Evolutionary conservation across 2,888 invertebrate species (phyloP).

Genomic region (Pachycephus smyrnensis): DNA sequence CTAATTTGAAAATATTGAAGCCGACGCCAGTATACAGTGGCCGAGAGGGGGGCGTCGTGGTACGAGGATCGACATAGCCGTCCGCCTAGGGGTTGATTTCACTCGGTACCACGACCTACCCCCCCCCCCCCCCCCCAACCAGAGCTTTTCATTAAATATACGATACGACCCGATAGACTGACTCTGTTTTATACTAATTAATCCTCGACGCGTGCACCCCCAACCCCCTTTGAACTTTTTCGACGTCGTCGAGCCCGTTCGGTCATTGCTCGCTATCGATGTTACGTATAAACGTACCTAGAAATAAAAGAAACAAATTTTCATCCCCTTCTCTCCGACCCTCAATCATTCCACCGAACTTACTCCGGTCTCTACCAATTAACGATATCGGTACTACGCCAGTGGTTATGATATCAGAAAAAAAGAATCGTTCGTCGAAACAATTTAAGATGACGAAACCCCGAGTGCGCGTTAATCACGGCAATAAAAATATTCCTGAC

Average conservation of each 20-base stretch:
- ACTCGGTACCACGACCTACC: constrained; percentile 32
- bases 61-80: constrained; percentile 17
- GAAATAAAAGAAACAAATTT: constrained; percentile 39
- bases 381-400: neutral
- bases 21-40: constrained; percentile 28
- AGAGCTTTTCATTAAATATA: constrained; percentile 46
- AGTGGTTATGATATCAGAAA: neutral
- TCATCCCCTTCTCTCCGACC: constrained; percentile 19
- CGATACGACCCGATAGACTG: constrained; percentile 32
- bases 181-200: constrained; percentile 36
- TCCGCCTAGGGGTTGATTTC: constrained; percentile 3
- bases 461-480: neutral
- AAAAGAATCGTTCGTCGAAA: neutral
- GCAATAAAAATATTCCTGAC: constrained; percentile 29
- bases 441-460: neutral
- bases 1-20: constrained; percentile 64
- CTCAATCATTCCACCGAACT: constrained; percentile 5
- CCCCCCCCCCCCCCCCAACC: constrained; percentile 20
- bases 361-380: neutral
- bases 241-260: constrained; percentile 5
- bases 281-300: neutral
- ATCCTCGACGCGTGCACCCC: constrained; percentile 23
- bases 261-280: neutral
- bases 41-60: neutral
- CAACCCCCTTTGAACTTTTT: constrained; percentile 24